Evolutionary conservation across 2,113 vertebrate species (phyloP).

Genomic region (Actenoides hombroni): DNA sequence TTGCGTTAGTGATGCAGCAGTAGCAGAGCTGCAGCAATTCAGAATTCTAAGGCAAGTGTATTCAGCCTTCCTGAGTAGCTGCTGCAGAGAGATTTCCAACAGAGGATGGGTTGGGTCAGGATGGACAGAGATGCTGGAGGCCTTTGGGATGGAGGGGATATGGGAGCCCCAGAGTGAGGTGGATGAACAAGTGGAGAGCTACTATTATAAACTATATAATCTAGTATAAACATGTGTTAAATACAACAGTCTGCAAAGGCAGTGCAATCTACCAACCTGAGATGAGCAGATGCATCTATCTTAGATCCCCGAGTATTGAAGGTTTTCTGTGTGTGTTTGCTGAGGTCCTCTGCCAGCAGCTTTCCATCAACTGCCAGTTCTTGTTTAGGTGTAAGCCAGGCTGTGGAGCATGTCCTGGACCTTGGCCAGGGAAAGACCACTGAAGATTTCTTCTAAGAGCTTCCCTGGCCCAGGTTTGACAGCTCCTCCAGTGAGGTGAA

Average conservation of each 20-base stretch:
- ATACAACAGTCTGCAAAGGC: neutral
- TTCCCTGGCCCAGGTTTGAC: neutral
- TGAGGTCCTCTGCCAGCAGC: neutral
- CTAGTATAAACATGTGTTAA: neutral
- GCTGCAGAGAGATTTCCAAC: neutral
- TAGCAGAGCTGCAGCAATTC: neutral
- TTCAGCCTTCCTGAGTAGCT: neutral
- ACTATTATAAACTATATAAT: neutral
- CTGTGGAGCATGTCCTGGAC: neutral
- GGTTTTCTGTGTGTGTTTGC: fast-evolving
- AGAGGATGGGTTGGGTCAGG: neutral
- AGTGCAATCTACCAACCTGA: neutral
- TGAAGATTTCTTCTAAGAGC: neutral
- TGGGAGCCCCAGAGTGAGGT: neutral
- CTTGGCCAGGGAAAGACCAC: neutral
- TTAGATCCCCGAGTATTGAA: neutral
- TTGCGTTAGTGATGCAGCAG: neutral
- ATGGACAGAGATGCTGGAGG: neutral
- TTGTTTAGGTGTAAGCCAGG: neutral
- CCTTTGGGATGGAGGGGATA: neutral
- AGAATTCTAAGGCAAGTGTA: neutral
- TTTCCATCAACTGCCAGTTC: neutral
- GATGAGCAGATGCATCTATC: neutral
- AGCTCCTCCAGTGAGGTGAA: neutral
- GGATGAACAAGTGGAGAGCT: neutral